Evolutionary conservation across 2,113 vertebrate species (phyloP), one percentile per base, ranked within the genome.

Genomic region (Phoxinus phoxinus): DNA sequence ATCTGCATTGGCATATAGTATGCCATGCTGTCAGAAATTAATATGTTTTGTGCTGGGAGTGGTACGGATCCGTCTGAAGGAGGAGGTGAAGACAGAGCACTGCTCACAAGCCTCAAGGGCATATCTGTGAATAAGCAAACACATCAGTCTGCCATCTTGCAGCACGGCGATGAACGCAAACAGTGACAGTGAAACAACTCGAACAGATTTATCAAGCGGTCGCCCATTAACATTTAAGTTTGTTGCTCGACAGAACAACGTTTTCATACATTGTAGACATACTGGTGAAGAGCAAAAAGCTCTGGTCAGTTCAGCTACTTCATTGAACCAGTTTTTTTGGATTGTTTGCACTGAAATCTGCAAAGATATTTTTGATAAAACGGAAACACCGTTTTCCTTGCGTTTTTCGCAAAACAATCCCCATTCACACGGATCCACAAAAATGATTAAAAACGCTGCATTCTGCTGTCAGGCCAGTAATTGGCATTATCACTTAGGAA

Each of bases 81-180:
- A 77, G 71, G 8, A 71, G 75, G 56, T 73, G 63, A 59, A 76
- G 85, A 83, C 48, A 85, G 74, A 74, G 41, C 30, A 80, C 37
- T 44, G 65, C 46, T 80, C 58, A 56, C 48, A 41, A 61, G 25
- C 65, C 89, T 84, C 83, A 87, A 86, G 89, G 87, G 85, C 80
- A 85, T 75, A 85, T 74, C 69, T 80, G 65, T 23, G 85, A 85
- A 86, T 61, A 69, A 87, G 81, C 85, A 87, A 88, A 85, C 76
- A 81, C 83, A 86, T 86, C 85, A 87, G 85, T 82, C 89, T 86
- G 89, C 87, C 85, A 89, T 86, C 84, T 86, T 77, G 81, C 59
- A 80, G 83, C 75, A 6, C 17, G 81, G 15, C 82, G 63, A 88
- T 87, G 77, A 88, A 78, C 73, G 72, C 84, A 88, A 87, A 86